Percentiles rank a stretch among this genome's conserved stretches.
Conservation (phyloP, 2,113 vertebrate genomes). For the Xenopus borealis region DNA sequence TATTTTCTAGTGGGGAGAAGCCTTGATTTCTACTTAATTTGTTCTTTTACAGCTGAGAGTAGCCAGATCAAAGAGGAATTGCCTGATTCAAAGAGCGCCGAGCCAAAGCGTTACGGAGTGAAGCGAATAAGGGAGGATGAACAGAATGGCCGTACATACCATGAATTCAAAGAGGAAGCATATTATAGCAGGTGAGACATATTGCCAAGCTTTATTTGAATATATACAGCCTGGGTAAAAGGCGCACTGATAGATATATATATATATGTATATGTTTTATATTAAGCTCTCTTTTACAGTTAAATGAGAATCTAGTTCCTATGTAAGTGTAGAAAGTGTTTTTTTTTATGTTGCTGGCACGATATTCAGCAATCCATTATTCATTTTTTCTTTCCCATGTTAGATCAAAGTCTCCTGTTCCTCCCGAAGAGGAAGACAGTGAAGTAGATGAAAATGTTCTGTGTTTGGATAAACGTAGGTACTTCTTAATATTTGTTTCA, state of each 20-base stretch:
- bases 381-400: background rate
- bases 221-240: background rate
- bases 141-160: slow-evolving; percentile 74
- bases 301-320: too few species aligned
- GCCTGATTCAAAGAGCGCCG: slow-evolving; percentile 55
- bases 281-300: too few species aligned
- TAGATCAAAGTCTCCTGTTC: slow-evolving; percentile 79
- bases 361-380: too few species aligned
- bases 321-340: too few species aligned
- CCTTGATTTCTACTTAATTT: too few species aligned
- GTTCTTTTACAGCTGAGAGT: slow-evolving; percentile 33
- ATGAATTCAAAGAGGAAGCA: slow-evolving; percentile 88
- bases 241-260: too few species aligned
- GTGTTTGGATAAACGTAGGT: slow-evolving; percentile 77
- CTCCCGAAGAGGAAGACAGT: slow-evolving; percentile 61
- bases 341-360: too few species aligned
- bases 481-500: background rate
- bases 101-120: slow-evolving; percentile 58
- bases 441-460: slow-evolving; percentile 69
- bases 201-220: too few species aligned
- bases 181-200: slow-evolving; percentile 78
- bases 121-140: slow-evolving; percentile 58
- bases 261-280: too few species aligned
- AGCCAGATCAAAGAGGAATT: slow-evolving; percentile 60
- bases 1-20: too few species aligned